phyloP scores from a whole-genome alignment of 2,888 invertebrate species.

The Eupithecia inturbata region DNA sequence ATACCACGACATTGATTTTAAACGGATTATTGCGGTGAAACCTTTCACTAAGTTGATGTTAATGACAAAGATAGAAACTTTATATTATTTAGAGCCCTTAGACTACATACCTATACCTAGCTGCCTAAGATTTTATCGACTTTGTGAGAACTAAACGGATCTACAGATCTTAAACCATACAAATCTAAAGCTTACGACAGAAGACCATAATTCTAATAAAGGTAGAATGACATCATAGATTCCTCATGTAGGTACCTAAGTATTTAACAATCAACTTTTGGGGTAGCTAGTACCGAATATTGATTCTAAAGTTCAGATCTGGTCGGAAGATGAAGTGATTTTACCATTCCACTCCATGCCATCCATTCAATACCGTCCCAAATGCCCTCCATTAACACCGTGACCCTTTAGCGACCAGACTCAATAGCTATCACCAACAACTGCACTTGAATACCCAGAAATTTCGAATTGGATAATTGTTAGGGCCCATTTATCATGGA shows the following conservation, averaged over 20 bases:
- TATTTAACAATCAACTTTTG: background rate
- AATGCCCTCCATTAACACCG: conserved; percentile 29
- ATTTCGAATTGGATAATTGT: conserved; percentile 61
- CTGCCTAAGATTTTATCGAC: conserved; percentile 5
- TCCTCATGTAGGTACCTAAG: background rate
- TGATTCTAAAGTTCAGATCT: background rate
- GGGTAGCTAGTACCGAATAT: background rate
- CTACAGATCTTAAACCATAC: background rate
- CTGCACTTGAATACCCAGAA: conserved; percentile 41
- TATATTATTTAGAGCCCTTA: conserved; percentile 13
- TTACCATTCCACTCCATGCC: background rate
- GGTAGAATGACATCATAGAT: background rate
- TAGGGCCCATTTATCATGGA: conserved; percentile 71
- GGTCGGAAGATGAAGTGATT: background rate
- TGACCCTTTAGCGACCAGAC: conserved; percentile 31
- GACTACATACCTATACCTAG: background rate
- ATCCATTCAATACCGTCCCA: conserved; percentile 6
- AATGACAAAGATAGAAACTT: conserved; percentile 23
- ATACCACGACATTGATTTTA: conserved; percentile 74
- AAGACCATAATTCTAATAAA: background rate
- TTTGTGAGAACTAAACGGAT: conserved; percentile 8
- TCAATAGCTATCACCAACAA: conserved; percentile 40
- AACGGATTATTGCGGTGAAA: conserved; percentile 51
- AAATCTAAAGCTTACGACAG: background rate
- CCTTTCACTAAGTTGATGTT: conserved; percentile 40